Conservation (phyloP, 2,888 invertebrate species). For the Dendrolimus houi region DNA sequence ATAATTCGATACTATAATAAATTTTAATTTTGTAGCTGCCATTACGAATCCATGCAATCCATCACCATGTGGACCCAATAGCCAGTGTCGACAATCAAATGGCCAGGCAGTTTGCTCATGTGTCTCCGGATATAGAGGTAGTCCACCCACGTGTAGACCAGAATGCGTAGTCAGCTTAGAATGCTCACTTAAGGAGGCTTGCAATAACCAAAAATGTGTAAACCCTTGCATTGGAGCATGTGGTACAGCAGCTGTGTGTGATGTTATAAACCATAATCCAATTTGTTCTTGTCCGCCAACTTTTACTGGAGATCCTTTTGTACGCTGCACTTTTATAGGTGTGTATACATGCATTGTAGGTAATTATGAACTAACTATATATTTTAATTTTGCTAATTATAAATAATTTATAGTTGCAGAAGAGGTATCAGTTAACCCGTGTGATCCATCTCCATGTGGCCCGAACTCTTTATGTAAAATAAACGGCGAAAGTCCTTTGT, state of each 20-base stretch:
- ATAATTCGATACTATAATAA: no score
- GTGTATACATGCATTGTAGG: conserved; percentile 10
- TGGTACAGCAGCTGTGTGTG: conserved; percentile 82
- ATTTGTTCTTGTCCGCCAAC: conserved; percentile 84
- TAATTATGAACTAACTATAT: not conserved
- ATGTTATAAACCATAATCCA: conserved; percentile 85
- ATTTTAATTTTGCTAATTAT: not conserved
- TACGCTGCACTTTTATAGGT: conserved; percentile 77
- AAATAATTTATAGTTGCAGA: conserved; percentile 26
- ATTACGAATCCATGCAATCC: conserved; percentile 81
- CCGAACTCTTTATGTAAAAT: conserved; percentile 83
- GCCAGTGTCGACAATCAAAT: conserved; percentile 82
- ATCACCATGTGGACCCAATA: conserved; percentile 87
- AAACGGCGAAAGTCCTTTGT: conserved; percentile 81
- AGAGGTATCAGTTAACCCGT: conserved; percentile 66
- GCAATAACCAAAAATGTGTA: conserved; percentile 83
- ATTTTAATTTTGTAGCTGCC: conserved; percentile 31
- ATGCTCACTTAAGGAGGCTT: conserved; percentile 82
- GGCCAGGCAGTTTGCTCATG: conserved; percentile 85
- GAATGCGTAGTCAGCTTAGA: conserved; percentile 86
- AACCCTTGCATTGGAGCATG: conserved; percentile 89
- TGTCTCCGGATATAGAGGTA: conserved; percentile 81
- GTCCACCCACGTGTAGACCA: conserved; percentile 85
- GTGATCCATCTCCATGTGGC: conserved; percentile 87
- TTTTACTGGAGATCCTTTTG: conserved; percentile 87